phyloP scores from a whole-genome alignment of 2,113 vertebrate species.

The Labeo rohita region DNA sequence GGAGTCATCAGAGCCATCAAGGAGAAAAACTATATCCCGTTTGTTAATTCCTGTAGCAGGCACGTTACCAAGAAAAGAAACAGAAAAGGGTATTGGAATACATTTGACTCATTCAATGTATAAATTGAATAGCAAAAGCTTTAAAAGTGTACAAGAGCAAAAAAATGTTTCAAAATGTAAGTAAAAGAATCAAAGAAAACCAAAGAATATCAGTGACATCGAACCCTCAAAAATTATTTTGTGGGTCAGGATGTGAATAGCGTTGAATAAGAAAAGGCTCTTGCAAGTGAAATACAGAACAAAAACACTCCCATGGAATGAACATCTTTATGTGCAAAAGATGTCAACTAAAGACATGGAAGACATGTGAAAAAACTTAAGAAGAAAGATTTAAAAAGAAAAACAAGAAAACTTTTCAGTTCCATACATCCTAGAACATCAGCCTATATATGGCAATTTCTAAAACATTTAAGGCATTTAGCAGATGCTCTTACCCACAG shows the following conservation, averaged over 20 bases:
- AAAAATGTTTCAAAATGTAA: background rate
- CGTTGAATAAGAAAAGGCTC: background rate
- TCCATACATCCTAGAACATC: background rate
- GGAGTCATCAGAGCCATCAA: slow-evolving; percentile 86
- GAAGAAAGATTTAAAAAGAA: slow-evolving; percentile 20
- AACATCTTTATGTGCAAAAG: slow-evolving; percentile 62
- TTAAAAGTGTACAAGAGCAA: slow-evolving; percentile 13
- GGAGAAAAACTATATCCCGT: slow-evolving; percentile 81
- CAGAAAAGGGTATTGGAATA: slow-evolving; percentile 51
- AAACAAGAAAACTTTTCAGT: background rate
- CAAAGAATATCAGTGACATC: slow-evolving; percentile 21
- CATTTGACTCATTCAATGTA: slow-evolving; percentile 40
- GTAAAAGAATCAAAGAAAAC: background rate
- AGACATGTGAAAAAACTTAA: slow-evolving; percentile 18
- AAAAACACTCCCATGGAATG: slow-evolving; percentile 24
- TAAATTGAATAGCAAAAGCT: slow-evolving; percentile 30
- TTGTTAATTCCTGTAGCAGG: slow-evolving; percentile 65
- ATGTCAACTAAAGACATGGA: slow-evolving; percentile 50
- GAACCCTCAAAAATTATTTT: slow-evolving; percentile 1
- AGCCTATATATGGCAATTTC: background rate
- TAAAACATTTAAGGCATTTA: background rate
- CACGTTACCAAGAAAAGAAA: slow-evolving; percentile 69
- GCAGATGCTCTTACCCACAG: background rate
- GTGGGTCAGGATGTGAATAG: slow-evolving; percentile 34
- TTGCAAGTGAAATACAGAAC: background rate